Conservation (phyloP, 2,113 vertebrate genomes). For the Platysternon megacephalum region DNA sequence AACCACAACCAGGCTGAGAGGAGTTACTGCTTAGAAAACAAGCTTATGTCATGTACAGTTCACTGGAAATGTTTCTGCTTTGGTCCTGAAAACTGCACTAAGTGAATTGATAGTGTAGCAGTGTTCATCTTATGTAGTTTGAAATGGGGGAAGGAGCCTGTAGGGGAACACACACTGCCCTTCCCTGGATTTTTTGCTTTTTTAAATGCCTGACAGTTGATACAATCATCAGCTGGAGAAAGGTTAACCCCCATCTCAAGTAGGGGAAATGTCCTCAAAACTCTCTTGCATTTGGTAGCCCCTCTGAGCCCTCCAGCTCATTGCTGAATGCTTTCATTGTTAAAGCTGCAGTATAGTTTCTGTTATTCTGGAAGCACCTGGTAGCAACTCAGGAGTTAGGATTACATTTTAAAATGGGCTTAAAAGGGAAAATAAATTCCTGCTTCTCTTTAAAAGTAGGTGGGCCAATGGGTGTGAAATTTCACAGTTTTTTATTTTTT, state of each 20-base stretch:
- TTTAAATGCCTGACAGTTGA: accelerated
- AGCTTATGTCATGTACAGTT: accelerated
- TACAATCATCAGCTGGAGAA: background rate
- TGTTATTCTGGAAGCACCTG: background rate
- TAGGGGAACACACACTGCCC: background rate
- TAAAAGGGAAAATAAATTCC: background rate
- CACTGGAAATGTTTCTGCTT: accelerated
- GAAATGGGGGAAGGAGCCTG: background rate
- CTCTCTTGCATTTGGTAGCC: background rate
- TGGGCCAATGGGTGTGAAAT: background rate
- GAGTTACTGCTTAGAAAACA: background rate
- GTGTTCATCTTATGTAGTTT: accelerated
- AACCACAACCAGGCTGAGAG: background rate
- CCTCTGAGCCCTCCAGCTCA: background rate
- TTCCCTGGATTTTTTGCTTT: background rate
- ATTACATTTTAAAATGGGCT: background rate
- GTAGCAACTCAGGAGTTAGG: background rate
- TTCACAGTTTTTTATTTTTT: background rate
- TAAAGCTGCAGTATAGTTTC: background rate
- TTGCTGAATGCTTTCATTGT: background rate
- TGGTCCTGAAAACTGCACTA: background rate
- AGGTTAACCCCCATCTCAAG: background rate
- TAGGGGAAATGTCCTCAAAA: background rate
- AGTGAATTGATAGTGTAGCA: background rate
- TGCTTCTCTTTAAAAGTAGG: background rate